Conservation (phyloP, 1,140 invertebrate genomes). For the Heterodera carotae region DNA sequence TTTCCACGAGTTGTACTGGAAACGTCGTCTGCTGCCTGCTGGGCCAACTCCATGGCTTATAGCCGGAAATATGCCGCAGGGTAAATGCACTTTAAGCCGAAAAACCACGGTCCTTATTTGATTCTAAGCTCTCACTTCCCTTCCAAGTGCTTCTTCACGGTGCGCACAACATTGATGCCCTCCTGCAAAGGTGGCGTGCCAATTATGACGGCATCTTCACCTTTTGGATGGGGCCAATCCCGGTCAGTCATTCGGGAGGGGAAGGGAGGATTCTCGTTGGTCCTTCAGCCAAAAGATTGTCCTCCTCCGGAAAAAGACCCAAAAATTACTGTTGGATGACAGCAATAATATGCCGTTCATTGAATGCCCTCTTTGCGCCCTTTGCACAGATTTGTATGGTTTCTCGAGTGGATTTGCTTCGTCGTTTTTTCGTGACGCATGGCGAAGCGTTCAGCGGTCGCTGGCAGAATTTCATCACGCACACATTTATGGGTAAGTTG, state of each 20-base stretch:
- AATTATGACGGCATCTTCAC: conserved; percentile 59
- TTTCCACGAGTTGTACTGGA: conserved; percentile 60
- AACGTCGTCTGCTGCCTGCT: conserved; percentile 53
- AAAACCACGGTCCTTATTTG: not conserved
- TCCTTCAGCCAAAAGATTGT: too few species aligned
- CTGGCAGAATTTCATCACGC: conserved; percentile 62
- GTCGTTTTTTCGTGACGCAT: conserved; percentile 57
- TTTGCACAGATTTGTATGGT: conserved; percentile 60
- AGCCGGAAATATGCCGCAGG: conserved; percentile 55
- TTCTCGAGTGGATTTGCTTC: conserved; percentile 51
- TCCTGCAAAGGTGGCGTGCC: conserved; percentile 51
- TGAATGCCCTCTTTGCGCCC: conserved; percentile 7
- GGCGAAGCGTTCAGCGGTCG: conserved; percentile 61
- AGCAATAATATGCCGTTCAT: not conserved
- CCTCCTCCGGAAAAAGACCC: conserved; percentile 3
- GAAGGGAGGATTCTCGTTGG: not conserved
- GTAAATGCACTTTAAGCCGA: not conserved
- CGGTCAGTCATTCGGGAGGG: not conserved
- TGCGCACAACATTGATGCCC: conserved; percentile 43
- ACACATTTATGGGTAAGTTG: conserved; percentile 59
- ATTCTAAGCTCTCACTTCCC: not conserved
- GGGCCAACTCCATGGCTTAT: conserved; percentile 57
- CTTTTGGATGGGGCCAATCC: conserved; percentile 59
- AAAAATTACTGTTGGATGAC: not conserved
- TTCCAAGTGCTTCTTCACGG: conserved; percentile 25